Base-by-base conservation (phyloP, 2,888 invertebrate genomes). In the Acronicta leporina region DNA sequence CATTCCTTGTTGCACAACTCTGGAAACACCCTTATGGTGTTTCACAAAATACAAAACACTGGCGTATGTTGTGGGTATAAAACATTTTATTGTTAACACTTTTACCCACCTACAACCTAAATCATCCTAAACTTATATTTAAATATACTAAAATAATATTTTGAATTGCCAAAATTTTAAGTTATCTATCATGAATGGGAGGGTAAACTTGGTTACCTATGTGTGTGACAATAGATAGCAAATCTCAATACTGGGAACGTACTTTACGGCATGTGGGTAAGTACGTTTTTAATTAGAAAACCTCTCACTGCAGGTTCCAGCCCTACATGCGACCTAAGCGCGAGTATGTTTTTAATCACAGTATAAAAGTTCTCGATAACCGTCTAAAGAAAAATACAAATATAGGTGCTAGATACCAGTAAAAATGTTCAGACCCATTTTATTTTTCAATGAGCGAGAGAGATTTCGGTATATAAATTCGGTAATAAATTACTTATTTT, bases 21-120 rank as follows among this genome's bases (percentile, higher is more conserved):
- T 41, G 25, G 35, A 49, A 41, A 33, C 33, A 63, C 33, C 25
- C 13, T 13, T 41, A 20, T 38, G 14, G 16, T 16, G 43, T 25
- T 14, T 43, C 7, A 8, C 13, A 51, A 16, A 44, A n/a, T 38
- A 8, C 13, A 45, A 14, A 44, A n/a, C 16, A 16, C 27, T 33
- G 2, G 4, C 5, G 35, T 11, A 35, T 5, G 35, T 35, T 13
- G 0, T 33, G 11, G 5, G 11, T 33, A 11, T 11, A 33, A 33
- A 33, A 33, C 33, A n/a, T n/a, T 4, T 35, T 35, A 38, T 8
- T 38, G n/a, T 38, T 38, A 38, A n/a, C 2, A 38, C 38, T 3
- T 35, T 35, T n/a, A 38, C 5, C 6, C 11, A 33, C 11, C 33
- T 35, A 13, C 5, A 3, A n/a, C n/a, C n/a, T 38, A 2, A 38